Evolutionary conservation across 2,888 invertebrate genomes (phyloP).

Genomic region (Noctua janthe): DNA sequence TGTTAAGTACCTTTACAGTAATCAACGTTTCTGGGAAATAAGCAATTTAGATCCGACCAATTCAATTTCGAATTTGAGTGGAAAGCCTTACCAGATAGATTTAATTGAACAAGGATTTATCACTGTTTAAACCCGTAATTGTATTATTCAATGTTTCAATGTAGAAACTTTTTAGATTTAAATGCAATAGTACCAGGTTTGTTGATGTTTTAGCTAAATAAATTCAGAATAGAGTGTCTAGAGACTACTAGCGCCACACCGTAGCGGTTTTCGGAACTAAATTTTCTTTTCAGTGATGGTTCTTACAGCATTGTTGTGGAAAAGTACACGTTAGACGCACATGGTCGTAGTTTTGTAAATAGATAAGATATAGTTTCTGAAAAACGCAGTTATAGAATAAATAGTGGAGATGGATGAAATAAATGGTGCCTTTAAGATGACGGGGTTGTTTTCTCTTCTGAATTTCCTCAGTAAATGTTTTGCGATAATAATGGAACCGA

Average conservation of each 20-base stretch:
- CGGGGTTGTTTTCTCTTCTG: background rate
- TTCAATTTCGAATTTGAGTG: constrained; percentile 15
- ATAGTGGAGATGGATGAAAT: background rate
- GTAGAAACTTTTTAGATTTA: background rate
- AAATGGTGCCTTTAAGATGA: background rate
- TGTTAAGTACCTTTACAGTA: constrained; percentile 5
- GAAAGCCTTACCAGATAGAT: constrained; percentile 16
- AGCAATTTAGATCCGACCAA: constrained; percentile 32
- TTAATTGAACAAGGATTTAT: constrained; percentile 28
- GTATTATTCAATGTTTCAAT: background rate
- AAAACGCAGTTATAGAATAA: background rate
- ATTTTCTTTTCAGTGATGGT: background rate
- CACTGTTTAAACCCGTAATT: background rate
- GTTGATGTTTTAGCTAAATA: background rate
- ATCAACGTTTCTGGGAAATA: constrained; percentile 14
- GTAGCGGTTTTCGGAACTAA: constrained; percentile 50
- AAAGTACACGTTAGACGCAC: constrained; percentile 45
- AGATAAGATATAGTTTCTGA: background rate
- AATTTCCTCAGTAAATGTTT: background rate
- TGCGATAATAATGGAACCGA: background rate
- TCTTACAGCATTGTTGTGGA: constrained; percentile 29
- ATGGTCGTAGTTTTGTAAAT: constrained; percentile 24
- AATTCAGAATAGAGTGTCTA: background rate
- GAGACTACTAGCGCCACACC: constrained; percentile 52
- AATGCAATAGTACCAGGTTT: background rate